Percentiles rank a stretch among this genome's conserved stretches.
These are phyloP conservation scores for Pharmacophagus antenor DNA, from an alignment of 2,888 invertebrate genomes.

Conservation along the genomic window DNA sequence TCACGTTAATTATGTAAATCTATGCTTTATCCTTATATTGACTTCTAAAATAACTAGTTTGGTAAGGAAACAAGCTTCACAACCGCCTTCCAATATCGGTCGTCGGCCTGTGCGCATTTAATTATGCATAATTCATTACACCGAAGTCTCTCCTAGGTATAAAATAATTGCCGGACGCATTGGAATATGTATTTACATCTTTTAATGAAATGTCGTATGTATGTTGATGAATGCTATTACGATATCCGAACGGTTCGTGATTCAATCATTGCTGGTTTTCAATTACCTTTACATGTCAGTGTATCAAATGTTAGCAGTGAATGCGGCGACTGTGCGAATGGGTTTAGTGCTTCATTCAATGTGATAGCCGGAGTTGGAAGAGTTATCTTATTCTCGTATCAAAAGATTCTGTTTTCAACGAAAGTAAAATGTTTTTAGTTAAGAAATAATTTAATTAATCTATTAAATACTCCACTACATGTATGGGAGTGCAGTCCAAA, in stretches of 20 bases:
- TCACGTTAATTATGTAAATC: conserved; percentile 68
- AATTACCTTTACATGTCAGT: conserved; percentile 20
- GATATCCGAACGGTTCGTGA: conserved; percentile 12
- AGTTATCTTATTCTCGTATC: no score
- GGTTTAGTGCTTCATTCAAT: not conserved
- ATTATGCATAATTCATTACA: conserved; percentile 30
- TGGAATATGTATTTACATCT: conserved; percentile 19
- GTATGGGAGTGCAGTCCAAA: no score
- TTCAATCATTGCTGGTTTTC: conserved; percentile 20
- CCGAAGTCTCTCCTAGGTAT: conserved; percentile 39
- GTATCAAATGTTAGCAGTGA: conserved; percentile 3
- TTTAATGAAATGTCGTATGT: conserved; percentile 26
- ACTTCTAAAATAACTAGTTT: conserved; percentile 43
- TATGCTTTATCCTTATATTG: conserved; percentile 65
- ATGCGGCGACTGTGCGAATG: conserved; percentile 4
- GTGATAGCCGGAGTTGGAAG: conserved; percentile 22
- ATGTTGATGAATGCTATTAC: conserved; percentile 40
- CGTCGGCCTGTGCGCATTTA: conserved; percentile 44
- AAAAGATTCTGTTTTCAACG: no score
- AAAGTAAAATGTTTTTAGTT: no score
- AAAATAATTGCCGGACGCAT: conserved; percentile 45
- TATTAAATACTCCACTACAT: no score
- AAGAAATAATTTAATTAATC: no score
- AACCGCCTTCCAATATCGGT: conserved; percentile 34
- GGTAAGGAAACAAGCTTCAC: conserved; percentile 54